phyloP scores from a whole-genome alignment of 2,888 invertebrate genomes.

The Norana najaformis region DNA sequence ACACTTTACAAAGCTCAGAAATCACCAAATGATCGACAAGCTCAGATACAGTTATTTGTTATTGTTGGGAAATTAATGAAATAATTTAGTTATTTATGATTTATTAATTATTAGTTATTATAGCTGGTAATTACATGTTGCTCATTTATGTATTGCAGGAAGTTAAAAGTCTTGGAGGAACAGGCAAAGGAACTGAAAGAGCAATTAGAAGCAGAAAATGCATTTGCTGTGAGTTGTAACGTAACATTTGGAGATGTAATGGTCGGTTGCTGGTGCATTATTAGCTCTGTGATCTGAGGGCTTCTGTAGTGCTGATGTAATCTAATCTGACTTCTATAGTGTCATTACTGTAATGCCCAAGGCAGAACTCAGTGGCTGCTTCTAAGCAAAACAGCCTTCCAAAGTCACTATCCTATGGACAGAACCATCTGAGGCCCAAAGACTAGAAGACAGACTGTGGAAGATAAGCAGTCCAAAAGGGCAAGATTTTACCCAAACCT shows the following conservation, averaged over 20 bases:
- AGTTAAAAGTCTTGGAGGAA: conserved; percentile 68
- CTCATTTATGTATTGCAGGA: conserved; percentile 48
- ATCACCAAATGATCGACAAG: too few species aligned
- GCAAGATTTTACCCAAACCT: not conserved
- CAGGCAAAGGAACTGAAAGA: conserved; percentile 90
- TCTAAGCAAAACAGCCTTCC: too few species aligned
- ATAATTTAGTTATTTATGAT: too few species aligned
- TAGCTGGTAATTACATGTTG: not conserved
- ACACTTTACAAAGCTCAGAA: too few species aligned
- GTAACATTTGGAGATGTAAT: not conserved
- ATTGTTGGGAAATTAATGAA: too few species aligned
- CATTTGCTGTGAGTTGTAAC: conserved; percentile 74
- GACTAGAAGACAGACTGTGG: not conserved
- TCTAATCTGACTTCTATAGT: not conserved
- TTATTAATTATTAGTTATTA: not conserved
- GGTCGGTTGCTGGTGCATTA: not conserved
- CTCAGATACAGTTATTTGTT: not conserved
- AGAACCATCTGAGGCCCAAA: too few species aligned
- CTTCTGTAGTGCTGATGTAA: not conserved
- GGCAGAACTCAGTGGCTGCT: too few species aligned
- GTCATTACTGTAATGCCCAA: too few species aligned
- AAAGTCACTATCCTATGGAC: too few species aligned
- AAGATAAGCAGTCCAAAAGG: not conserved
- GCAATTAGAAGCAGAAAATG: conserved; percentile 91
- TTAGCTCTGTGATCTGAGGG: not conserved